phyloP scores from a whole-genome alignment of 2,888 invertebrate species.

The Biston betularia region DNA sequence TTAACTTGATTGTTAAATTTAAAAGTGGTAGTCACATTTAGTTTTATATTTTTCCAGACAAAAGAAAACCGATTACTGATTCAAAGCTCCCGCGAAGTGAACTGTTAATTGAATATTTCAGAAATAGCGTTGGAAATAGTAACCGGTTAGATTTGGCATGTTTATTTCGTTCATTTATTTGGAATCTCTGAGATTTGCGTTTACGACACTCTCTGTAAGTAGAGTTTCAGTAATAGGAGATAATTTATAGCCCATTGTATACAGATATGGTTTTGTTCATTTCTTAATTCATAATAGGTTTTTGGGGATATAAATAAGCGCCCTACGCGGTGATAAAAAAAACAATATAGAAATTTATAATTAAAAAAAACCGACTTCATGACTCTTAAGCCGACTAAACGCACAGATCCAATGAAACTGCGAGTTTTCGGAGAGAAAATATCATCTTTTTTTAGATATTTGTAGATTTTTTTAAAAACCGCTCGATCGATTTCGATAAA shows the following conservation, averaged over 20 bases:
- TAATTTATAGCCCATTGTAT: not conserved
- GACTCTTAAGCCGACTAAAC: no score
- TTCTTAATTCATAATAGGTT: no score
- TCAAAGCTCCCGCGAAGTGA: slow-evolving; percentile 30
- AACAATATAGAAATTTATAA: no score
- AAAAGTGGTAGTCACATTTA: slow-evolving; percentile 28
- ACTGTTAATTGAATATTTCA: slow-evolving; percentile 17
- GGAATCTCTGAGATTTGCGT: slow-evolving; percentile 16
- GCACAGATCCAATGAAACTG: no score
- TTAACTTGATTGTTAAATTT: slow-evolving; percentile 21
- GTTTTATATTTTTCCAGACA: slow-evolving; percentile 40
- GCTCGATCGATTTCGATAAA: no score
- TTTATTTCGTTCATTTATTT: slow-evolving; percentile 23
- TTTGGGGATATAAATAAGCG: no score
- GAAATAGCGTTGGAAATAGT: slow-evolving; percentile 25
- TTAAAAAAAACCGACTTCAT: no score
- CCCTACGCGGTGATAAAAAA: no score
- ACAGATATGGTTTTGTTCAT: no score
- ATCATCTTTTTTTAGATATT: no score
- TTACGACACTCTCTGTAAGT: slow-evolving; percentile 1
- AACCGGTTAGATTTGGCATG: slow-evolving; percentile 23
- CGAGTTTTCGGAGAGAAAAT: no score
- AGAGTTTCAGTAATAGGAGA: not conserved
- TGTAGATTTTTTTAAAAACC: no score
- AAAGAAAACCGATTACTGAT: slow-evolving; percentile 34